A percentile compares a stretch with the other conserved stretches of the same genome.
These are phyloP conservation scores for Turnix velox DNA, from an alignment of 2,113 vertebrate genomes.

Conservation along the genomic window DNA sequence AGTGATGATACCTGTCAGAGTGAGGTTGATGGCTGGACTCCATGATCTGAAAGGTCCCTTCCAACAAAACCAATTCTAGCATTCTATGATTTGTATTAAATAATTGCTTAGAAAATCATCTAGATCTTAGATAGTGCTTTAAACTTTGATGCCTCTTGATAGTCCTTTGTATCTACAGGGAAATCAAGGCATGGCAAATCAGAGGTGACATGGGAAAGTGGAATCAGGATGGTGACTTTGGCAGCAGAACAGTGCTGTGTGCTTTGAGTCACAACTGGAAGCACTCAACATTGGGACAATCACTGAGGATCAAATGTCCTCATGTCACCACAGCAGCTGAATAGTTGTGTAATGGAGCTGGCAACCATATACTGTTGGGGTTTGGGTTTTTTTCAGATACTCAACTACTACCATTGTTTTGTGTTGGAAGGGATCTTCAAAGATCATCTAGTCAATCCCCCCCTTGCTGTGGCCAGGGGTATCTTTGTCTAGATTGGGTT, in stretches of 20 bases:
- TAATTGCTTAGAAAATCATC: not conserved
- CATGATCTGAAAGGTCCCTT: no score
- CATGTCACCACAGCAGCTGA: not conserved
- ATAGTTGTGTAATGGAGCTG: not conserved
- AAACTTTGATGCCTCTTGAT: rapidly evolving
- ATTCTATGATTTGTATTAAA: no score
- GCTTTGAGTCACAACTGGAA: not conserved
- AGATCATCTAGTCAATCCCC: not conserved
- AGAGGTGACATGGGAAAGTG: not conserved
- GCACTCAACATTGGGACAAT: not conserved
- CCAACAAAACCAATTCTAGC: no score
- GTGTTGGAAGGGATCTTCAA: not conserved
- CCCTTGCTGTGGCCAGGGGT: not conserved
- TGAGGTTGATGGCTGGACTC: no score
- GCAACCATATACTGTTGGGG: not conserved
- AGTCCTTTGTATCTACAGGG: not conserved
- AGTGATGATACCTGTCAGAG: no score
- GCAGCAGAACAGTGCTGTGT: not conserved
- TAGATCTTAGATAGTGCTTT: not conserved
- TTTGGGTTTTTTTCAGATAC: not conserved
- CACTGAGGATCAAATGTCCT: not conserved
- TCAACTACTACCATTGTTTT: not conserved
- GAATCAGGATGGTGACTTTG: not conserved
- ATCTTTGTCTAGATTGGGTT: not conserved
- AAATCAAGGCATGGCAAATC: not conserved